phyloP scores from a whole-genome alignment of 2,797 vertebrate genomes.

The Periophthalmus magnuspinnatus region DNA sequence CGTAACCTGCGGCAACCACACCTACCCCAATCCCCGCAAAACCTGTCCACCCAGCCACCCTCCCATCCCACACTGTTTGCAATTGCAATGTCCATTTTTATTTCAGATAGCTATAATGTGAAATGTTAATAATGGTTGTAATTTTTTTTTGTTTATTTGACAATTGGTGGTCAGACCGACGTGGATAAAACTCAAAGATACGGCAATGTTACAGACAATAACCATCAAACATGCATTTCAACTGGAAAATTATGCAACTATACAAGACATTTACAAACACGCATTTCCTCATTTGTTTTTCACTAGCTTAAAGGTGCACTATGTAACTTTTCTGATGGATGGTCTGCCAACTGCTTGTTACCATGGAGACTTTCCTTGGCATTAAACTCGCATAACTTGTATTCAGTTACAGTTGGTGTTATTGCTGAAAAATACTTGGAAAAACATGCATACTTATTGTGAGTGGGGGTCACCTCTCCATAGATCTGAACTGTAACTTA shows the following conservation, averaged over 20 bases:
- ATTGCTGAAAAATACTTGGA: too few relatives aligned
- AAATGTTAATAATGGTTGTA: conserved; percentile 76
- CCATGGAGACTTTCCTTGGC: not conserved
- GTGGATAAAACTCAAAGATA: conserved; percentile 37
- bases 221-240: conserved; percentile 57
- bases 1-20: conserved; percentile 40
- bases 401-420: too few relatives aligned
- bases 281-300: conserved; percentile 53
- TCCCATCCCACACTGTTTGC: conserved; percentile 14
- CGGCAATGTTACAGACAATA: conserved; percentile 70
- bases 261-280: conserved; percentile 60
- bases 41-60: not conserved
- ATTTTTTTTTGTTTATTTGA: conserved; percentile 55
- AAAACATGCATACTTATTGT: too few relatives aligned
- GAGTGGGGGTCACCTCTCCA: too few relatives aligned
- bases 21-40: conserved; percentile 42
- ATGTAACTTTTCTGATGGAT: not conserved
- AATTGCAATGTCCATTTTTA: conserved; percentile 60
- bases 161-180: conserved; percentile 53
- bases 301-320: conserved; percentile 47
- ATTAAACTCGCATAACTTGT: too few relatives aligned
- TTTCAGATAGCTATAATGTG: conserved; percentile 70
- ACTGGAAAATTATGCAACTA: conserved; percentile 60
- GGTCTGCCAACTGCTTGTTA: not conserved
- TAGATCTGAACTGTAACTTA: too few relatives aligned